Base-by-base conservation (phyloP, 2,797 vertebrate species). In the Scolopax rusticola region DNA sequence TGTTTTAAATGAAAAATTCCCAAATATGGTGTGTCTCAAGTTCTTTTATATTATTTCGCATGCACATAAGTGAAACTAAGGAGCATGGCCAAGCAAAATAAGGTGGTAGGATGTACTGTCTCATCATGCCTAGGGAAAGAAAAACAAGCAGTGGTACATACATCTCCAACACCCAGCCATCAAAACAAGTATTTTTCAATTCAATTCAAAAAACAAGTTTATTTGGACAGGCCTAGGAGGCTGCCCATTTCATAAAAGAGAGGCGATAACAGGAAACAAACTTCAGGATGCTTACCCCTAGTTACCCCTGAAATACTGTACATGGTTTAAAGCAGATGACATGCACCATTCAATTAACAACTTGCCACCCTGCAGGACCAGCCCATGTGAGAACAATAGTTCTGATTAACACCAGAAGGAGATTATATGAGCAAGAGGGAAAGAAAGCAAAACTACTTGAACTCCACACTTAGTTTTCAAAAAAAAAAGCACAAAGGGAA, bases 221-320 rank as follows among this genome's bases (percentile, higher is more conserved):
- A 75, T 97, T 97, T 97, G 86, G 77, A 83, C 47, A 16, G 32
- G 70, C 51, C 95, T 89, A 90, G 73, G 80, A 93, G 79, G 53
- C 88, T 79, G 60, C 77, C 84, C 83, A 68, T 96, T 97, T 95
- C 87, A 95, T 54, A 89, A 97, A 96, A 91, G 25, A 96, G 94
- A 93, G 87, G 89, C 28, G 75, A 90, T 97, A 97, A 97, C 95
- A 97, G 97, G 95, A 98, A 98, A 94, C 67, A 85, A 92, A 93
- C 92, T 97, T 97, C 95, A 94, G 77, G 87, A 76, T 80, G 68
- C 85, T 97, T 97, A 96, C 83, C 95, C 94, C 87, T 92, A 53
- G 76, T 97, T 97, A 96, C 90, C 81, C 93, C 93, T 91, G 93
- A 84, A 87, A 95, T 88, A 95, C 61, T 87, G 91, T 85, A 91